A percentile compares a stretch with the other conserved stretches of the same genome.
Conservation (phyloP, 2,888 invertebrate species). For the Pristionchus japonicus region DNA sequence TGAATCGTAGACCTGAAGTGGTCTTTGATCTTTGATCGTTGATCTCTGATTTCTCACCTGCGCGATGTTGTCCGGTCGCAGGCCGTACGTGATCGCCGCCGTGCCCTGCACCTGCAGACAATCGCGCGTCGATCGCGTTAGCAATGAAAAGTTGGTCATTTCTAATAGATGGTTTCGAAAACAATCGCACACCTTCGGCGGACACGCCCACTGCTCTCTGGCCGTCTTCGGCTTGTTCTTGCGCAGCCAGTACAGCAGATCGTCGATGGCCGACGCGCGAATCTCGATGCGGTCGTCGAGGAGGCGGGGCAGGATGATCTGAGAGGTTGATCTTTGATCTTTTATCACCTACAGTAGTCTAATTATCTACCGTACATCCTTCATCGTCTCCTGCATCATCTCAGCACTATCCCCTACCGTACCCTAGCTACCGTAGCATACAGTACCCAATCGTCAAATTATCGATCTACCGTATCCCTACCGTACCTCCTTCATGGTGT, state of each 20-base stretch:
- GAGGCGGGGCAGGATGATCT: slow-evolving; percentile 52
- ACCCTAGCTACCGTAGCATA: not conserved
- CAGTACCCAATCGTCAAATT: no score
- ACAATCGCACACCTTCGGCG: slow-evolving; percentile 47
- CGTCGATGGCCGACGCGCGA: slow-evolving; percentile 52
- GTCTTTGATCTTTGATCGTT: not conserved
- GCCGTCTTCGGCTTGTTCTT: slow-evolving; percentile 58
- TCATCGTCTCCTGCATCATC: not conserved
- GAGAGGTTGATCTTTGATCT: not conserved
- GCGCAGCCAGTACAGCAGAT: slow-evolving; percentile 54
- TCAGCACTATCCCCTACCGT: not conserved
- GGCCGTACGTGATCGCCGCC: slow-evolving; percentile 10
- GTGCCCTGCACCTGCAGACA: slow-evolving; percentile 34
- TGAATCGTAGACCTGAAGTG: slow-evolving; percentile 55
- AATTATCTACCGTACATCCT: not conserved
- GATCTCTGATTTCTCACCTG: not conserved
- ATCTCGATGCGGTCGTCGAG: slow-evolving; percentile 51
- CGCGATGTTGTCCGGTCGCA: slow-evolving; percentile 44
- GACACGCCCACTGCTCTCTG: slow-evolving; percentile 50
- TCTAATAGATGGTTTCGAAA: not conserved
- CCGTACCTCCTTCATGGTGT: slow-evolving; percentile 38
- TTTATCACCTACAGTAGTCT: not conserved
- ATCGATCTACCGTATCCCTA: not conserved
- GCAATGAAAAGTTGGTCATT: not conserved
- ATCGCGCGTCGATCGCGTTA: not conserved